Evolutionary conservation across 2,113 vertebrate species (phyloP), one percentile per base, ranked within the genome.

Genomic region (Cromileptes altivelis): DNA sequence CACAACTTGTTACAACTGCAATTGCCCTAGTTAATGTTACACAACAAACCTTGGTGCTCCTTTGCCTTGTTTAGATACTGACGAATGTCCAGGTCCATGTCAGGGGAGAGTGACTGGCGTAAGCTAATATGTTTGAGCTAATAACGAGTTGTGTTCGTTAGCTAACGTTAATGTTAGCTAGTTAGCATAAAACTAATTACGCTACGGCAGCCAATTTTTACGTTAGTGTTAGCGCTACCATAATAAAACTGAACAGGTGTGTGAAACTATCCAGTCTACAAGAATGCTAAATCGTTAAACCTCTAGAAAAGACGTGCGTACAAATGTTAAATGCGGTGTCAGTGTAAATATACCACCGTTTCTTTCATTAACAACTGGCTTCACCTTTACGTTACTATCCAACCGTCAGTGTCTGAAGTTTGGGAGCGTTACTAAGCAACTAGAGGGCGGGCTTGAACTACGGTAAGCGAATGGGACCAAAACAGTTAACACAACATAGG

Each of bases 51-150:
- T 88, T 74, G 78, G 27, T 90, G 80, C 65, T 90, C 69, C 37
- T 85, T 85, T 4, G 94, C 92, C 52, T 92, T 80, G 7, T n/a
- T 56, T 4, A 96, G 68, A 67, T 71, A 85, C 25, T 89, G 84
- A 4, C 91, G 89, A 70, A 95, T 91, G n/a, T 91, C 83, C 42
- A 91, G 70, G 14, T 95, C 95, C 95, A 95, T 95, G 3, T 57
- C 6, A 4, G 23, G 3, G 9, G 11, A 47, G 15, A 21, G 69
- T n/a, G 25, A 23, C 40, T 5, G 4, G n/a, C 25, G 30, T 15
- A 7, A n/a, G 10, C 15, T 14, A 19, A 17, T 13, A 2, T 2
- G n/a, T 14, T 45, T 17, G 12, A 33, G 6, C 6, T 55, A 37
- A 69, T 13, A 33, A 37, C 6, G 5, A 15, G 1, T 11, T 62